Base-by-base conservation (phyloP, 2,888 invertebrate species). In the Cephus pygmeus region DNA sequence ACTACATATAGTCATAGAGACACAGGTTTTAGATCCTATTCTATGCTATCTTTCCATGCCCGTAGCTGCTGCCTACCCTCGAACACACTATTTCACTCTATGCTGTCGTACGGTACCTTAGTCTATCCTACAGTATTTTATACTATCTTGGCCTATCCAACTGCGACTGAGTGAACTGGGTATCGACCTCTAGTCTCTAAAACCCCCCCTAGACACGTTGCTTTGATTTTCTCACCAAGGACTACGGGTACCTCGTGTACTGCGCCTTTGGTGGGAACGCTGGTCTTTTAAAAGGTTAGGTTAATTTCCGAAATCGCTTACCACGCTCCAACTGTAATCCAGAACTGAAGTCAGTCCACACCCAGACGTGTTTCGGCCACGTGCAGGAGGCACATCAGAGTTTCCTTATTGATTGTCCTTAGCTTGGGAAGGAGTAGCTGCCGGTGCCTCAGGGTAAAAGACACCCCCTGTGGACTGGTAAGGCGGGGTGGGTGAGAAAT, bases 401-500 rank as follows among this genome's bases (percentile, higher is more conserved):
- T 71, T 71, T 71, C 12, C 87, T 88, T 88, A 88, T 88, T 86
- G 87, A 88, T 88, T 88, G 87, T 88, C 88, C 56, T 87, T 86
- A 86, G 76, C 77, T 73, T 68, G 23, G 56, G 56, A 56, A 23
- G 56, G 9, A 56, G 56, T 23, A 23, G 56, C 56, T 56, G 56
- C 56, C 9, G 23, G 56, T 56, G 23, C 56, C 23, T 56, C 23
- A 56, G 56, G 56, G 56, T 23, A 56, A 56, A 56, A 56, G 56
- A 56, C 56, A 56, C 56, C 56, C 56, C 56, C 56, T 56, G 56
- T 56, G 56, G 56, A 56, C 15, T 56, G 9, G 6, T 56, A 9
- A 56, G 56, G 56, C 23, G 56, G 31, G 33, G 71, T 36, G 31
- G 33, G 71, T 36, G 69, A 69, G 36, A 76, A 56, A 76, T 69